These are phyloP conservation scores for Alitta virens DNA, from an alignment of 2,888 invertebrate species.

Conservation along the genomic window DNA sequence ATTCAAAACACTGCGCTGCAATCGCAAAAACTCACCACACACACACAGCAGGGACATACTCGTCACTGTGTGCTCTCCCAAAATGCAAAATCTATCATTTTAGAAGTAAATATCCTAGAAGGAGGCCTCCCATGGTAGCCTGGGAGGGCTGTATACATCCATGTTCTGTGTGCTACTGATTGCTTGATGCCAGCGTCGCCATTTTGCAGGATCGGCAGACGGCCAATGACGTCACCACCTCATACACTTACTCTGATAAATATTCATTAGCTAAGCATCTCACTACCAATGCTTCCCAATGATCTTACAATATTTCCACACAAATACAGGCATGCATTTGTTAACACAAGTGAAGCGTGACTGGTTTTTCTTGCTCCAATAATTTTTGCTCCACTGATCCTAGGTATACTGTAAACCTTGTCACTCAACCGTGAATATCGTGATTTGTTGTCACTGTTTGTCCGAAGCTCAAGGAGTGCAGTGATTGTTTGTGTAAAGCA, in stretches of 20 bases:
- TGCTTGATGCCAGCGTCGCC: conserved; percentile 1
- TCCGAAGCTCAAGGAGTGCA: too few relatives aligned
- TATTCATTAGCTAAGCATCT: conserved; percentile 11
- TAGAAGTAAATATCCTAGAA: neutral
- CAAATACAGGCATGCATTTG: too few relatives aligned
- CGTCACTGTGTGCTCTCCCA: neutral
- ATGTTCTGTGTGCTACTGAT: neutral
- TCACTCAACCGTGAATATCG: too few relatives aligned
- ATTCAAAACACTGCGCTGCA: neutral
- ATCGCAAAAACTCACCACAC: conserved; percentile 23
- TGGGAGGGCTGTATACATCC: neutral
- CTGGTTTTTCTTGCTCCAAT: too few relatives aligned
- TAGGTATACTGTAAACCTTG: too few relatives aligned
- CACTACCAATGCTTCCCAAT: too few relatives aligned
- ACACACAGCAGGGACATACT: conserved; percentile 25
- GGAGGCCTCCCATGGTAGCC: conserved; percentile 2
- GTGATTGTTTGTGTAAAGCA: too few relatives aligned
- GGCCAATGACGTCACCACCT: conserved; percentile 11
- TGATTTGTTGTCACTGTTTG: too few relatives aligned
- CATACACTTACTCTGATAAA: conserved; percentile 13
- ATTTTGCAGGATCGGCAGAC: conserved; percentile 5
- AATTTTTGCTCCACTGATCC: too few relatives aligned
- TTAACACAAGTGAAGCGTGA: too few relatives aligned
- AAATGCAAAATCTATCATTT: neutral
- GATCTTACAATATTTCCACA: too few relatives aligned